These are phyloP conservation scores for Eupristina koningsbergeri DNA, from an alignment of 1,140 invertebrate species.

Conservation along the genomic window DNA sequence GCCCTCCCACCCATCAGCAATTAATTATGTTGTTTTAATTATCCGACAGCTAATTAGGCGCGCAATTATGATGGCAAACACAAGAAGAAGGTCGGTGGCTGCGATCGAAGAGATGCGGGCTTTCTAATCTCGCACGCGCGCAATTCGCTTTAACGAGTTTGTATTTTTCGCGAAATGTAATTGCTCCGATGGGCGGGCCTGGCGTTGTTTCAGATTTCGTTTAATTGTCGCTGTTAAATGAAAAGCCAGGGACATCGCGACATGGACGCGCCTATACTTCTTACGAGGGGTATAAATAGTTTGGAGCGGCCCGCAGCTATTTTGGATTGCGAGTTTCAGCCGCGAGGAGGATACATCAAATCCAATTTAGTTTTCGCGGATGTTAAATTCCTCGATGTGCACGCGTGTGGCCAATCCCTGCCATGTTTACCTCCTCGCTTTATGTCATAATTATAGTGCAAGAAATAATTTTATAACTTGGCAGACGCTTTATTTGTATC, in stretches of 20 bases:
- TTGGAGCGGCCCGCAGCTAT: not conserved
- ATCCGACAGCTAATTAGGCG: slow-evolving; percentile 63
- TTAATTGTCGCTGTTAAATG: not conserved
- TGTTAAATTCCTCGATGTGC: not conserved
- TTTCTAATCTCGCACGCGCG: not conserved
- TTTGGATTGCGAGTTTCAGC: slow-evolving; percentile 3
- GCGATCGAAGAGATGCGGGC: not conserved
- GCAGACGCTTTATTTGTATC: slow-evolving; percentile 17
- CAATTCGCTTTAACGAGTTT: slow-evolving; percentile 6
- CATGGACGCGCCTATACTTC: not conserved
- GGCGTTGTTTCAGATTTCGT: not conserved
- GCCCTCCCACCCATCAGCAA: slow-evolving; percentile 50
- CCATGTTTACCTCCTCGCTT: not conserved
- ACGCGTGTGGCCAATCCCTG: slow-evolving; percentile 4
- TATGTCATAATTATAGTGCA: slow-evolving; percentile 20
- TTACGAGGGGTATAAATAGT: slow-evolving; percentile 6
- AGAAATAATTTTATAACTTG: slow-evolving; percentile 22
- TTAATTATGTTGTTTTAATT: slow-evolving; percentile 65
- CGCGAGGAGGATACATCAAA: slow-evolving; percentile 19
- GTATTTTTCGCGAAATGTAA: not conserved
- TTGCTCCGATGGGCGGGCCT: not conserved
- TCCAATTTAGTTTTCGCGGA: slow-evolving; percentile 14
- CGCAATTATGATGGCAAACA: slow-evolving; percentile 62
- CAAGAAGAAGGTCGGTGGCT: slow-evolving; percentile 50
- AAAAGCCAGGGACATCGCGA: not conserved